Evolutionary conservation across 1,140 invertebrate genomes (phyloP), one percentile per base, ranked within the genome.

Genomic region (Neuroterus valhalla): DNA sequence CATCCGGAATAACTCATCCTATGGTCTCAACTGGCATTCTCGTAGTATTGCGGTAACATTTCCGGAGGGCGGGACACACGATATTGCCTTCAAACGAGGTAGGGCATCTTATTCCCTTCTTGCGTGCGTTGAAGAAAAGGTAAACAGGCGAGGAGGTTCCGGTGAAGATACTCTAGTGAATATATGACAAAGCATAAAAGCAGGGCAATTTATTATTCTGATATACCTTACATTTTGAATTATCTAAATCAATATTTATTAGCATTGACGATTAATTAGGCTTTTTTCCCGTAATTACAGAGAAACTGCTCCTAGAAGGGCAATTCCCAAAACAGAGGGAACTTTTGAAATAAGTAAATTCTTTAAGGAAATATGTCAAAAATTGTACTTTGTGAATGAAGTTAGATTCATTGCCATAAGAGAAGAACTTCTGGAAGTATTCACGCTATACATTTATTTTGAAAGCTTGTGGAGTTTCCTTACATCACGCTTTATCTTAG

Each of bases 1-100:
- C 26, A 62, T 62, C 55, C 55, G 55, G 55, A 62, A 62, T 62
- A 62, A 62, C 55, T 62, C 55, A 62, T 62, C 31, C 55, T 62
- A 23, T 14, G 55, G 55, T 23, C 55, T 62, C 26, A 31, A 38
- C 55, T 62, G 55, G 55, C 31, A 62, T 62, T 62, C 14, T 62
- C 55, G 21, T 62, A 15, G 23, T 62, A 26, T 62, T 62, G 55
- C 55, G 55, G 55, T 62, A 62, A 62, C 55, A 26, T 62, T 62
- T 62, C 55, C 55, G 55, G 55, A 62, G 55, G 14, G 55, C n/a
- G 55, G 55, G 55, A 31, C 55, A 62, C 55, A 62, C 55, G 55
- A 62, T 62, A 62, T 62, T 62, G 55, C 55, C 55, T n/a, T 15
- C 26, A 23, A 62, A 31, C 26, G 31, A 62, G 55, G n/a, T n/a